Base-by-base conservation (phyloP, 1,140 invertebrate genomes). In the Harpegnathos saltator region DNA sequence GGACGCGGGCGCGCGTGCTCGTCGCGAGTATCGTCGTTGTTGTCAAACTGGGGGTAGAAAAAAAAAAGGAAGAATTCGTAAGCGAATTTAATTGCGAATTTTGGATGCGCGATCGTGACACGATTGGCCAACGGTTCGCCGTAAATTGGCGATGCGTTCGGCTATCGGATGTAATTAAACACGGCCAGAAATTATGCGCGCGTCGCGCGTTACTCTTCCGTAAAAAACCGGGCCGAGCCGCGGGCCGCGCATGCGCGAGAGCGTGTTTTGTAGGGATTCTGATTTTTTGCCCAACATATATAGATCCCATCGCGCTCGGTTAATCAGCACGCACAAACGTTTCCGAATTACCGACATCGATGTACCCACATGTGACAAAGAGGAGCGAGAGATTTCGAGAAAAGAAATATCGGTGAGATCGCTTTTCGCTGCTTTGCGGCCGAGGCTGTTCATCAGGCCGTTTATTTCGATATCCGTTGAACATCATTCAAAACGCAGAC, bases 61-160 rank as follows among this genome's bases (percentile, higher is more conserved):
- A 5, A 5, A 5, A 1, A 65, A 75, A 75, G 63, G 61, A 77
- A 44, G 38, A 80, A 66, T 78, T 26, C 58, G 75, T 58, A 48
- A 71, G 65, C 75, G 75, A 59, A 58, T 80, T 80, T 80, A 80
- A 80, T 71, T 80, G 75, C 19, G 65, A 71, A 80, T 69, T 80
- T 80, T 58, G 54, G 58, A 52, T 44, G 75, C 3, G 52, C 65
- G 52, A 80, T 69, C 75, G 75, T 58, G 75, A 80, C 52, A n/a
- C 75, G 75, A 22, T 71, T 58, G 65, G 33, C 33, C 65, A 69
- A 59, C 22, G 14, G 22, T 48, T 29, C 54, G 17, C 22, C 19
- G 22, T 71, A 80, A 80, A 80, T 80, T 80, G 52, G 29, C 69
- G 69, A 80, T 71, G 65, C 22, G 52, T 44, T 29, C 38, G 17